phyloP scores from a whole-genome alignment of 2,113 vertebrate genomes.

The Pampusana beccarii region DNA sequence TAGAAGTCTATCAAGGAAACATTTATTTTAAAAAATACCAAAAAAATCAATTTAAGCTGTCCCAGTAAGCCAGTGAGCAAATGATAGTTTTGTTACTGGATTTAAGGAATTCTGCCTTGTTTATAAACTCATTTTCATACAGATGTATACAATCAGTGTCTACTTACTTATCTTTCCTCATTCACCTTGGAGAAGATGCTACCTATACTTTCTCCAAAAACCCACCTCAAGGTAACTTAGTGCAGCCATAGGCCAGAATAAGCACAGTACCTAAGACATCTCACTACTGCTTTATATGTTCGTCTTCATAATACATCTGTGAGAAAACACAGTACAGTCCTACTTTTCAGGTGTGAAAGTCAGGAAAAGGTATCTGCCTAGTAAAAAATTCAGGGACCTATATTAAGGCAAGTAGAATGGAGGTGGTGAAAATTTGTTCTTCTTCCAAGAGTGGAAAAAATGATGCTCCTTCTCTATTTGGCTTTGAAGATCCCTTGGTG shows the following conservation, averaged over 20 bases:
- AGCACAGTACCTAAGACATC: not conserved
- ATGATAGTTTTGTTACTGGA: not conserved
- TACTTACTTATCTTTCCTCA: not conserved
- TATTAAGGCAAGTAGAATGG: not conserved
- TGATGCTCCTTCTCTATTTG: not conserved
- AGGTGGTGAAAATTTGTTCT: not conserved
- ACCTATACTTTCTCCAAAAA: not conserved
- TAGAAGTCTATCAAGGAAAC: not conserved
- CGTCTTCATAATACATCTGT: not conserved
- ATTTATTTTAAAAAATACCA: not conserved
- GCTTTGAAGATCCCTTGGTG: not conserved
- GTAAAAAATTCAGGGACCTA: not conserved
- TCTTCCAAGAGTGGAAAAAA: not conserved
- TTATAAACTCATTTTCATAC: not conserved
- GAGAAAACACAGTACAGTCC: not conserved
- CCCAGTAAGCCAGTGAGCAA: not conserved
- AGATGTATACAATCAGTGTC: not conserved
- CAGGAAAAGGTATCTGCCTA: not conserved
- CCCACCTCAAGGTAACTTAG: fast-evolving
- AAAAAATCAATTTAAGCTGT: not conserved
- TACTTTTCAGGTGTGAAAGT: not conserved
- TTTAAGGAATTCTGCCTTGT: not conserved
- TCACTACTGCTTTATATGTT: not conserved
- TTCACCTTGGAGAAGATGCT: not conserved
- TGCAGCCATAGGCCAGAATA: not conserved